Percentiles rank a stretch among this genome's conserved stretches.
phyloP scores from a whole-genome alignment of 2,797 vertebrate genomes.

The Xiphorhynchus erythropygius region DNA sequence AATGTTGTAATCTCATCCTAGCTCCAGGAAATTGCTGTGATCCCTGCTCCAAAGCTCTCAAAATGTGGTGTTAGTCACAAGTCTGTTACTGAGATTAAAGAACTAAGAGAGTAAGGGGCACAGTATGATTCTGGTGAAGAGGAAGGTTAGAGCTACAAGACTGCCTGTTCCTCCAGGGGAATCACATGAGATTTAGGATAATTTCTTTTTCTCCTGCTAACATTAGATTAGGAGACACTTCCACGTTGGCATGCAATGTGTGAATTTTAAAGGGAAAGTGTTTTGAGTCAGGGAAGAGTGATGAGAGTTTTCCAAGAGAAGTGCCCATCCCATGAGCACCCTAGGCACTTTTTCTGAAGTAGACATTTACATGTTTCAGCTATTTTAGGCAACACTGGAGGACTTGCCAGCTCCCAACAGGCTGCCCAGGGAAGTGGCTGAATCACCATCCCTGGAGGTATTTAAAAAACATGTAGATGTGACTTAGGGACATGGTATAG shows the following conservation, averaged over 20 bases:
- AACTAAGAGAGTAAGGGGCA: not conserved
- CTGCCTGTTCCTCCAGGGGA: not conserved
- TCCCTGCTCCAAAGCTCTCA: constrained; percentile 7
- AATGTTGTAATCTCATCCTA: constrained; percentile 11
- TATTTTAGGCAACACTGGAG: not conserved
- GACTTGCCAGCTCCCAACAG: not conserved
- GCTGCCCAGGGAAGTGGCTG: not conserved
- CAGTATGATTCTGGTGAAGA: not conserved
- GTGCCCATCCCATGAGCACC: not conserved
- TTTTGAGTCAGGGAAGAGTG: not conserved
- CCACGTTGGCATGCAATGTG: not conserved
- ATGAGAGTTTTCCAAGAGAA: not conserved
- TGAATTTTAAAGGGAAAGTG: not conserved
- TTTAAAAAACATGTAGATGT: not conserved
- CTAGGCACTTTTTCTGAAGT: not conserved
- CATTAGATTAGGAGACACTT: not conserved
- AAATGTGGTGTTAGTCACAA: not conserved
- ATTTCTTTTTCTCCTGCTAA: not conserved
- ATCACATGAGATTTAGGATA: not conserved
- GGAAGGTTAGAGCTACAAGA: not conserved
- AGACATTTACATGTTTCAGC: not conserved
- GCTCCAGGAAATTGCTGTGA: constrained; percentile 29
- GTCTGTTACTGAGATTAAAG: not conserved
- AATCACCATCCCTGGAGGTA: not conserved
- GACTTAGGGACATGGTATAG: not conserved